Percentiles rank a stretch among this genome's conserved stretches.
These are phyloP conservation scores for Phania funesta DNA, from an alignment of 2,888 invertebrate species.

Conservation along the genomic window DNA sequence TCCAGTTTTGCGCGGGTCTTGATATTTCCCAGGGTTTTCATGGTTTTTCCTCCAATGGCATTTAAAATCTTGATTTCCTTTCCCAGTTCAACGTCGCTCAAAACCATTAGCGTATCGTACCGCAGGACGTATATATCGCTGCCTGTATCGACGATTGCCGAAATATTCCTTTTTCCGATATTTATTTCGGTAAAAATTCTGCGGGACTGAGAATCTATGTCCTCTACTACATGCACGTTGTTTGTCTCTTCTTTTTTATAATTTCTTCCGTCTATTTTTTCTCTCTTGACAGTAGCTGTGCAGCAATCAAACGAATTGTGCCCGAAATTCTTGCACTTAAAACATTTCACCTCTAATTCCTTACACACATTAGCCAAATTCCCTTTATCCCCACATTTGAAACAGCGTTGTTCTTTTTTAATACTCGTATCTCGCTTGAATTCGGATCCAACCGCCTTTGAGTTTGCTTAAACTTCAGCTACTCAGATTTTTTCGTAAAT, in stretches of 20 bases:
- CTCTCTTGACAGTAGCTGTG: neutral
- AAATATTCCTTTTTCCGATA: neutral
- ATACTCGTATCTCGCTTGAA: no score
- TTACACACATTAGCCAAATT: slow-evolving; percentile 8
- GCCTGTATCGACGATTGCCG: no score
- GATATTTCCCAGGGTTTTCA: neutral
- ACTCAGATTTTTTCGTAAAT: neutral
- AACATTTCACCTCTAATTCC: neutral
- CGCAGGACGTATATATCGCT: neutral
- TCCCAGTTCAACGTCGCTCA: neutral
- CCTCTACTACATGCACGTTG: neutral
- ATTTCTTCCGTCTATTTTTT: neutral
- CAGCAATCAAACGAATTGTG: slow-evolving; percentile 3
- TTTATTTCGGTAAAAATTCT: neutral
- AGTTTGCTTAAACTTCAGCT: slow-evolving; percentile 1
- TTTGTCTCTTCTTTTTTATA: neutral
- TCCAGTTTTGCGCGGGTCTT: neutral
- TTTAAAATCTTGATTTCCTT: neutral
- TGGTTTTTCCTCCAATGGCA: neutral
- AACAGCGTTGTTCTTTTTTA: neutral
- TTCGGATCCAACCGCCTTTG: neutral
- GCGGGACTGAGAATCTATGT: neutral
- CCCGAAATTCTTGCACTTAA: slow-evolving; percentile 10
- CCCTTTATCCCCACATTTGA: slow-evolving; percentile 24
- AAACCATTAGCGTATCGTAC: neutral